Evolutionary conservation across 2,113 vertebrate genomes (phyloP).

Genomic region (Notothenia coriiceps): DNA sequence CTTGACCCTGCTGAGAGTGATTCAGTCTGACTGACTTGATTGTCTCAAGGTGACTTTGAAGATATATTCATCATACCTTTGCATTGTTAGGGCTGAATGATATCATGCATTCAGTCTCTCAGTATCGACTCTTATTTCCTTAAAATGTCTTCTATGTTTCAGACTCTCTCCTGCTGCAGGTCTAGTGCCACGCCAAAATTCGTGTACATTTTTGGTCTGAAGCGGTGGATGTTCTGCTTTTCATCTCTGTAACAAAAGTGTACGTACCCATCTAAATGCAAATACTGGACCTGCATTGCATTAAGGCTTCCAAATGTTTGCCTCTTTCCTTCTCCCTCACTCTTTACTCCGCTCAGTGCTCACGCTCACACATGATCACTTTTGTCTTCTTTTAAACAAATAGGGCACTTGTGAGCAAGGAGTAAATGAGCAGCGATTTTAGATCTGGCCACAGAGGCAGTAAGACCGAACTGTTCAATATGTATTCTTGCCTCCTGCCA

Average conservation of each 20-base stretch:
- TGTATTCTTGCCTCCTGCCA: not conserved
- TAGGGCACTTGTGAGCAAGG: constrained; percentile 32
- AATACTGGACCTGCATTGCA: constrained; percentile 80
- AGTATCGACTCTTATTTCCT: not conserved
- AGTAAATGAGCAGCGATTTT: constrained; percentile 32
- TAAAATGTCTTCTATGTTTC: not conserved
- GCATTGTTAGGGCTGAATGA: not conserved
- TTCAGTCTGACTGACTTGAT: too few species aligned
- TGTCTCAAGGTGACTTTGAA: too few species aligned
- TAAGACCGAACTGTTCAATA: constrained; percentile 36
- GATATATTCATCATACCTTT: not conserved
- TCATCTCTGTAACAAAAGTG: constrained; percentile 79
- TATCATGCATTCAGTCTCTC: not conserved
- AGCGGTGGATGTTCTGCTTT: constrained; percentile 62
- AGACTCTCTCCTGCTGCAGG: constrained; percentile 30
- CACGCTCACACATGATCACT: not conserved
- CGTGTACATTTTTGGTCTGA: constrained; percentile 58
- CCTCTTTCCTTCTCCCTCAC: constrained; percentile 14
- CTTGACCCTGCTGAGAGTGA: too few species aligned
- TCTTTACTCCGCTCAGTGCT: not conserved
- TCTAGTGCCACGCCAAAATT: constrained; percentile 39
- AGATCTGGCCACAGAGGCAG: constrained; percentile 30
- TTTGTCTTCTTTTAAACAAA: constrained; percentile 58
- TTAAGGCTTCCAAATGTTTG: constrained; percentile 46
- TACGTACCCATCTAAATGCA: constrained; percentile 90